Evolutionary conservation across 2,888 invertebrate genomes (phyloP), one percentile per base, ranked within the genome.

Genomic region (Aleiodes leptofemur): DNA sequence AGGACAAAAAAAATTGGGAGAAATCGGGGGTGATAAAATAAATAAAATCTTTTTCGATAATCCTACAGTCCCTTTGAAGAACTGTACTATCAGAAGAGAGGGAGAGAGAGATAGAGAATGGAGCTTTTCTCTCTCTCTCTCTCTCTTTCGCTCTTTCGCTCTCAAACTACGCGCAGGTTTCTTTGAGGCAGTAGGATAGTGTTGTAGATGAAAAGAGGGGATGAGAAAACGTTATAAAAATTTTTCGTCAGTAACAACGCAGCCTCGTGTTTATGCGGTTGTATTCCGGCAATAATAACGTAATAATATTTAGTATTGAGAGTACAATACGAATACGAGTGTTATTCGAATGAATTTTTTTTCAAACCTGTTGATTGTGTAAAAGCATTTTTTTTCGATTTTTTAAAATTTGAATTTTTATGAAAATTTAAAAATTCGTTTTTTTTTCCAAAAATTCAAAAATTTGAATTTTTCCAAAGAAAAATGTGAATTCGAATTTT

Each of bases 341-440:
- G 64, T 38, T 13, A 43, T 9, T 48, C 8, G 9, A 23, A 61
- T n/a, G 16, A 16, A 11, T 55, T 4, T 61, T 48, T 55, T 4
- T 61, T 48, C 5, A 16, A 16, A 64, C 64, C 64, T 64, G 64
- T 64, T 64, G 64, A 64, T 11, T 48, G 64, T 48, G 16, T n/a
- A 6, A 43, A 61, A 23, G 23, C 23, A 1, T 23, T 23, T 43
- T 61, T 43, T 43, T 56, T 56, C 8, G 29, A 16, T 56, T 29
- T 23, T 16, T 23, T 1, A 23, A 2, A 23, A 23, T 23, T 23
- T 23, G 23, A 23, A 23, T 23, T 1, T 23, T 1, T 1, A 23
- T 2, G 2, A 23, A 23, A 23, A 23, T 1, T 1, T 1, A 23
- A 23, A 23, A 23, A 23, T 23, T 23, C 23, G 2, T 23, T 23